phyloP scores from a whole-genome alignment of 2,797 vertebrate species.

The Cyclopterus lumpus region DNA sequence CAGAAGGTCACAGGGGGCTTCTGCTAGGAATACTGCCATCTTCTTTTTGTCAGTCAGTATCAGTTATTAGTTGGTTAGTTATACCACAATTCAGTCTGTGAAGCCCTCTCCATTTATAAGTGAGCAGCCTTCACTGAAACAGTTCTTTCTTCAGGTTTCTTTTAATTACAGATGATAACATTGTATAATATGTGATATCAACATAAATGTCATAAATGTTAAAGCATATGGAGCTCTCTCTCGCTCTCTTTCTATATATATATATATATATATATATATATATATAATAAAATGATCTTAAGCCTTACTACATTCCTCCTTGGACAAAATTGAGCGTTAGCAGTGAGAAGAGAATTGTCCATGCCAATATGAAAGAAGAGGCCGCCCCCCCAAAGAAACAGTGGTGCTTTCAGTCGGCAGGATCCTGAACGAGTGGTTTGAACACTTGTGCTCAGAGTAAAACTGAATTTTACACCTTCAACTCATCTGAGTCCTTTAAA shows the following conservation, averaged over 20 bases:
- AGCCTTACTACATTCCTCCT: background rate
- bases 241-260: no score
- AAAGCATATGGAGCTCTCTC: background rate
- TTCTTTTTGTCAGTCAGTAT: constrained; percentile 4
- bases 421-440: constrained; percentile 19
- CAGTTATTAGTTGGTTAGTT: background rate
- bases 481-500: constrained; percentile 71
- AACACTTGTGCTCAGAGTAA: constrained; percentile 61
- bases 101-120: background rate
- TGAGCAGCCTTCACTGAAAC: background rate
- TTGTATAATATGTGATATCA: background rate
- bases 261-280: no score
- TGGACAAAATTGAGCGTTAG: background rate
- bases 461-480: constrained; percentile 75
- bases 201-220: background rate
- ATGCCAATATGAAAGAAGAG: constrained; percentile 5
- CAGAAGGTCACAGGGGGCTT: background rate
- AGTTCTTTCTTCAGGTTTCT: background rate
- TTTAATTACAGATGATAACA: background rate
- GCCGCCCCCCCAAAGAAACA: background rate
- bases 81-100: background rate
- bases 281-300: background rate
- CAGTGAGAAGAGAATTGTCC: background rate
- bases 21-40: constrained; percentile 7
- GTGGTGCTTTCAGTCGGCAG: constrained; percentile 13